Base-by-base conservation (phyloP, 1,140 invertebrate species). In the Colletes latitarsis region DNA sequence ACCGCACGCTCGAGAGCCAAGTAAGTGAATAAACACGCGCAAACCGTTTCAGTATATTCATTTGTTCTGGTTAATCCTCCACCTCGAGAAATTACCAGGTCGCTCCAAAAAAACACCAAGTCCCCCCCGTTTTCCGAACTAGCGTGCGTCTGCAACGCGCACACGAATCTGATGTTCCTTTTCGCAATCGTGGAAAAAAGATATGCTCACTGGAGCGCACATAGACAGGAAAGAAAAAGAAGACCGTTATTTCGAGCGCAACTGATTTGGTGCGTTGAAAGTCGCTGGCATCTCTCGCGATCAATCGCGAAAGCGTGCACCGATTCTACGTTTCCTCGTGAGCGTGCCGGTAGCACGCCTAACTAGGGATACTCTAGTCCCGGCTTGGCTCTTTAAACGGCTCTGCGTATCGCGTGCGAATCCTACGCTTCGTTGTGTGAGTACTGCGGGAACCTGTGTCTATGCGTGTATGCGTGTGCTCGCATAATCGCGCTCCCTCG, bases 301-400 rank as follows among this genome's bases (percentile, higher is more conserved):
- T 60, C 62, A 78, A 73, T 72, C 81, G 76, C 46, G 68, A 63
- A 63, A 69, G 46, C 67, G 55, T 79, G 71, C 77, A 63, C 46
- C 43, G 64, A 52, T 77, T 81, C 64, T 74, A 74, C 53, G 43
- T 62, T 85, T 49, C 78, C 72, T 81, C 66, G 15, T 67, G 75
- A 81, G 55, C 82, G 83, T 67, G 83, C 75, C 79, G 80, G 80
- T 72, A 83, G 72, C 76, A 78, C 72, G 81, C 76, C 85, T 82
- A 76, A 85, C 85, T 77, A 80, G 81, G 67, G 82, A 71, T 43
- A 69, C 83, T 73, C 57, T 82, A 71, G 71, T 82, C 68, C 63
- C 86, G 82, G 86, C 74, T 77, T 64, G 85, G 86, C 86, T 88
- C 86, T 88, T 88, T 88, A 88, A 88, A 88, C 82, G 84, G 76